These are phyloP conservation scores for Chionodraco myersi DNA, from an alignment of 2,113 vertebrate species.

Conservation along the genomic window DNA sequence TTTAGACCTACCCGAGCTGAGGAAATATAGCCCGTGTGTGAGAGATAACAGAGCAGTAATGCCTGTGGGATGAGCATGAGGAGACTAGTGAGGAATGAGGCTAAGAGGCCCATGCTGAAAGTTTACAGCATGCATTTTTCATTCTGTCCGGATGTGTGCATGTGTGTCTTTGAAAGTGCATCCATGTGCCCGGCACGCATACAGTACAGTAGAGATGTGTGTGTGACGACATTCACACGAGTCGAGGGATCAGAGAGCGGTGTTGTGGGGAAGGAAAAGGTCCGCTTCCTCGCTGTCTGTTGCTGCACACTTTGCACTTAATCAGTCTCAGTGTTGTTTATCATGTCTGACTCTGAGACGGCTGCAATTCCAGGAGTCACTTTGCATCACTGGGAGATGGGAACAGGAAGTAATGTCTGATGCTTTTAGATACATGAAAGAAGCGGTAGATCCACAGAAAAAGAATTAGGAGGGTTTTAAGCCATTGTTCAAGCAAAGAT, in stretches of 20 bases:
- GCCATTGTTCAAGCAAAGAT: background rate
- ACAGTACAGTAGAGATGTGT: constrained; percentile 26
- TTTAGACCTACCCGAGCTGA: constrained; percentile 20
- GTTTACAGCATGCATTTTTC: constrained; percentile 78
- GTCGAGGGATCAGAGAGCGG: constrained; percentile 46
- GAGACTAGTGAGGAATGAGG: constrained; percentile 44
- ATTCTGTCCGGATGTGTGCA: constrained; percentile 47
- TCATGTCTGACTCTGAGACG: constrained; percentile 46
- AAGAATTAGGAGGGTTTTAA: background rate
- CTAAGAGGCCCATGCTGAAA: constrained; percentile 48
- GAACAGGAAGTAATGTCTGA: constrained; percentile 11
- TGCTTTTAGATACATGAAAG: constrained; percentile 26
- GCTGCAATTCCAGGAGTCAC: constrained; percentile 49
- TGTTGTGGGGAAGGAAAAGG: constrained; percentile 39
- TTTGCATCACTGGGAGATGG: constrained; percentile 39
- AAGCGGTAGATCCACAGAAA: background rate
- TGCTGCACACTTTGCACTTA: constrained; percentile 58
- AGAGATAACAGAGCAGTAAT: constrained; percentile 37
- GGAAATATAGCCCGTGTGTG: constrained; percentile 33
- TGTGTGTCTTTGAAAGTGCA: constrained; percentile 30
- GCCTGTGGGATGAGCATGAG: constrained; percentile 18
- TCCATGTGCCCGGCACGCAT: constrained; percentile 6
- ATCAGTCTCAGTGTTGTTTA: constrained; percentile 52
- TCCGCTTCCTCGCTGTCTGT: constrained; percentile 45
- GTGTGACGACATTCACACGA: constrained; percentile 54